Evolutionary conservation across 92 coral and sea anemone species (phyloP).

Genomic region (Pocillopora meandrina): DNA sequence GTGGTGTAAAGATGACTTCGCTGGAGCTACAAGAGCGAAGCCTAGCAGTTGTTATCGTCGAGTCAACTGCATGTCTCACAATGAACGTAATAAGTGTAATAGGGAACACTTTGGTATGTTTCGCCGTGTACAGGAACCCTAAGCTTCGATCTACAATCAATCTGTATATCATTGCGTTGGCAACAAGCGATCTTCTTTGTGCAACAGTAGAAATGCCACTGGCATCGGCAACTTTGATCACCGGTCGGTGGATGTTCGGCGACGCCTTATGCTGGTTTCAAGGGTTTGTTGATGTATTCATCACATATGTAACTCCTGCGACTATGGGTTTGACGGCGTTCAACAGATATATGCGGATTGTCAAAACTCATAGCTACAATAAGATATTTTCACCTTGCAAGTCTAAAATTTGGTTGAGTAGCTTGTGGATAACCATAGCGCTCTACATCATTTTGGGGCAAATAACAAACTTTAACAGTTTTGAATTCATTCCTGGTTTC

Average conservation of each 20-base stretch:
- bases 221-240: slow-evolving; percentile 41
- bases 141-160: slow-evolving; percentile 68
- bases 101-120: slow-evolving; percentile 68
- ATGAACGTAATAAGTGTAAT: slow-evolving; percentile 52
- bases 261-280: slow-evolving; percentile 60
- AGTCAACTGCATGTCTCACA: slow-evolving; percentile 32
- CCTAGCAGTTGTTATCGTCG: slow-evolving; percentile 30
- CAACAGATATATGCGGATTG: slow-evolving; percentile 71
- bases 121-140: slow-evolving; percentile 70
- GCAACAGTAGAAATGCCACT: slow-evolving; percentile 72
- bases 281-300: slow-evolving; percentile 56
- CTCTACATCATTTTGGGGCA: slow-evolving; percentile 20
- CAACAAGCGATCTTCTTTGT: slow-evolving; percentile 69
- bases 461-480: slow-evolving; percentile 19
- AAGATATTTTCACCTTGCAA: slow-evolving; percentile 58
- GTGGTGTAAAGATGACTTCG: not conserved
- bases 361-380: slow-evolving; percentile 57
- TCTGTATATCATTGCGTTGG: slow-evolving; percentile 69
- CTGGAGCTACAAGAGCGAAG: slow-evolving; percentile 33
- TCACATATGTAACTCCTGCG: slow-evolving; percentile 67
- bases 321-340: slow-evolving; percentile 67
- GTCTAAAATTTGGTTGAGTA: slow-evolving; percentile 37
- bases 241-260: slow-evolving; percentile 59
- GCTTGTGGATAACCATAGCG: slow-evolving; percentile 41
- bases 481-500: slow-evolving; percentile 41